These are phyloP conservation scores for Acridotheres tristis DNA, from an alignment of 2,797 vertebrate species.

Conservation along the genomic window DNA sequence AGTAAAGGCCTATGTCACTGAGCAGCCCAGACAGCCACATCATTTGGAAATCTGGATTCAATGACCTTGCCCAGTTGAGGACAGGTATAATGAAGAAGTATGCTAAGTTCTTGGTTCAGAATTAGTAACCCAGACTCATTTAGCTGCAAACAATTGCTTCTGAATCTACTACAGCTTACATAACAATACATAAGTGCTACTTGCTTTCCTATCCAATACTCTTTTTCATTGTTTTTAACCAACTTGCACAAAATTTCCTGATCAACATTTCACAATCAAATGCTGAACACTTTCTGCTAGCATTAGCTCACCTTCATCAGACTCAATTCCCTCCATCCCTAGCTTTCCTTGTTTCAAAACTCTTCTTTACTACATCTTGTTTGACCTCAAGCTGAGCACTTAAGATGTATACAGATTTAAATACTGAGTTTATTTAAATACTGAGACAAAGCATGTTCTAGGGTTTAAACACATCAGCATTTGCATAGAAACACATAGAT, in stretches of 20 bases:
- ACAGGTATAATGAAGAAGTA: neutral
- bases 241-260: neutral
- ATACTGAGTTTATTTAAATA: neutral
- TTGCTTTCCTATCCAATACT: neutral
- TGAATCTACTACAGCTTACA: neutral
- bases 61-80: neutral
- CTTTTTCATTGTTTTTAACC: neutral
- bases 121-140: neutral
- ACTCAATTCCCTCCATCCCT: neutral
- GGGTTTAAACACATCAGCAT: neutral
- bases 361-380: neutral
- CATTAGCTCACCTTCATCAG: neutral
- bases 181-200: neutral
- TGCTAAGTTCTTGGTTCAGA: neutral
- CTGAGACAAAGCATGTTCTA: neutral
- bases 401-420: neutral
- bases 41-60: neutral
- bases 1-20: neutral
- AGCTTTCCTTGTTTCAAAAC: neutral
- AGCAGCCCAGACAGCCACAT: neutral
- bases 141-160: neutral
- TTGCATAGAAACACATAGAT: neutral
- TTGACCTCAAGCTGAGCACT: neutral
- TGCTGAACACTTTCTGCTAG: neutral
- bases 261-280: neutral